These are phyloP conservation scores for Leucophenga montana DNA, from an alignment of 2,888 invertebrate genomes.

Conservation along the genomic window DNA sequence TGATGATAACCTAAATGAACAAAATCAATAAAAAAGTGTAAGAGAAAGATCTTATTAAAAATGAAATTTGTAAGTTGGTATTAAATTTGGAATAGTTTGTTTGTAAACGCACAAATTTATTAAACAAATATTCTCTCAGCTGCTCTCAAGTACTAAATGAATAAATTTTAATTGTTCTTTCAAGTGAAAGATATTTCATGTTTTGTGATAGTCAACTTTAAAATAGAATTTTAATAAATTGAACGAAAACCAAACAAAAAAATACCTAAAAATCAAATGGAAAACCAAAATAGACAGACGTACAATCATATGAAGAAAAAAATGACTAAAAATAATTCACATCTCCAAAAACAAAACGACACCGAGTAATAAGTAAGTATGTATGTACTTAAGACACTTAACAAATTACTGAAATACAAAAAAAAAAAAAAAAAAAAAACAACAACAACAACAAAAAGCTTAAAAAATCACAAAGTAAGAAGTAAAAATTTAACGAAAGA, in stretches of 20 bases:
- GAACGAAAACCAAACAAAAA: too few species aligned
- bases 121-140: too few species aligned
- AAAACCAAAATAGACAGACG: background rate
- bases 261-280: background rate
- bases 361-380: constrained; percentile 18
- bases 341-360: constrained; percentile 16
- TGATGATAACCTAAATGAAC: too few species aligned
- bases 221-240: too few species aligned
- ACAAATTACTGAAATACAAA: constrained; percentile 59
- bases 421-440: too few species aligned
- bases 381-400: constrained; percentile 42
- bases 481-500: constrained; percentile 10
- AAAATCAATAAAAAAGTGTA: too few species aligned
- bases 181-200: background rate
- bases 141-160: too few species aligned
- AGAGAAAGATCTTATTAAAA: too few species aligned
- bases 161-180: too few species aligned
- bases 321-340: constrained; percentile 4
- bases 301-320: background rate
- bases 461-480: constrained; percentile 38
- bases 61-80: too few species aligned
- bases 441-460: constrained; percentile 49
- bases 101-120: too few species aligned
- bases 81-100: too few species aligned
- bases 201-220: background rate